Conservation (phyloP, 2,888 invertebrate species). For the Bimastos eiseni region DNA sequence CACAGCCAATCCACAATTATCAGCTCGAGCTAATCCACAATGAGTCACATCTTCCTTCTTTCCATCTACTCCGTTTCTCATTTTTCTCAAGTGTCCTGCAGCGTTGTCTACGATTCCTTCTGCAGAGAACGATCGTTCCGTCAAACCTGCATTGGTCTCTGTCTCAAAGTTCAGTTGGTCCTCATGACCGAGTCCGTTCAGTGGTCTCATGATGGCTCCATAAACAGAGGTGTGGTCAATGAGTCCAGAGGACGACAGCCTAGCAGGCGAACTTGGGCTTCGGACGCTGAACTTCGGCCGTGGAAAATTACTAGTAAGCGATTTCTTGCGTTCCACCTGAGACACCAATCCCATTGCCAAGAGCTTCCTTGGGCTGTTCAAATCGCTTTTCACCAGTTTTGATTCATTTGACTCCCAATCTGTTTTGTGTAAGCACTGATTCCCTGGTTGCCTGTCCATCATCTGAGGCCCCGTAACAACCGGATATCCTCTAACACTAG, state of each 20-base stretch:
- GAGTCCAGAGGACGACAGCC: background rate
- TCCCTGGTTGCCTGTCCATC: background rate
- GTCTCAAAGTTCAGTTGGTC: background rate
- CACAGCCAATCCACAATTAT: background rate
- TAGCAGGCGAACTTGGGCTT: conserved; percentile 16
- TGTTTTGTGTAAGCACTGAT: background rate
- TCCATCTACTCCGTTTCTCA: background rate
- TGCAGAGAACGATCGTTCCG: background rate
- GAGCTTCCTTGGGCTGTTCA: background rate
- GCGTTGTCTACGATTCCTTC: background rate
- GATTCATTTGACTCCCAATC: background rate
- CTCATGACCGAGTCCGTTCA: background rate
- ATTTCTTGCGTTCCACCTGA: conserved; percentile 3
- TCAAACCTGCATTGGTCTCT: background rate
- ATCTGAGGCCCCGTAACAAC: background rate
- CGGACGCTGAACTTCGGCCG: conserved; percentile 2
- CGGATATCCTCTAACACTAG: background rate
- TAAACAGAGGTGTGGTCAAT: background rate
- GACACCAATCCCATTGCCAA: background rate
- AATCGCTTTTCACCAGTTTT: background rate
- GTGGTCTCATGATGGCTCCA: background rate
- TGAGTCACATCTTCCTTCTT: background rate
- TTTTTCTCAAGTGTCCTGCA: background rate
- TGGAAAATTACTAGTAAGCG: background rate
- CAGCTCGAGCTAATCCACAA: background rate